Evolutionary conservation across 2,888 invertebrate genomes (phyloP).

Genomic region (Carterocephalus palaemon): DNA sequence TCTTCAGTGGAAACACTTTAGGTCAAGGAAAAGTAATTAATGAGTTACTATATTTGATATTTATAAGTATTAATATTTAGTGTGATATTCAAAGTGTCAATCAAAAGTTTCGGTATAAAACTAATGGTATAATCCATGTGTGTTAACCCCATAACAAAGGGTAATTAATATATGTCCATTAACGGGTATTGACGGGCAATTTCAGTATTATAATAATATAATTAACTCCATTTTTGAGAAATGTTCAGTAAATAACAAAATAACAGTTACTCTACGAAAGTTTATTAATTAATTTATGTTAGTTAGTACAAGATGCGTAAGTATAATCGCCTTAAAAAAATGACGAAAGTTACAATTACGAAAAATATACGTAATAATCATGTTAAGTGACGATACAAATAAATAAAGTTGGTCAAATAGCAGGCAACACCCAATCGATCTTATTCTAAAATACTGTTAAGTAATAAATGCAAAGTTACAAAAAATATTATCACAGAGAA

Average conservation of each 20-base stretch:
- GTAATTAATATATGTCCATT: slow-evolving; percentile 49
- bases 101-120: slow-evolving; percentile 54
- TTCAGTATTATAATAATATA: slow-evolving; percentile 29
- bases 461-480: slow-evolving; percentile 39
- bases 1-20: not conserved
- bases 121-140: slow-evolving; percentile 37
- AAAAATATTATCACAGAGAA: slow-evolving; percentile 61
- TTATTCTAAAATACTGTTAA: slow-evolving; percentile 52
- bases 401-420: slow-evolving; percentile 32
- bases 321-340: slow-evolving; percentile 1
- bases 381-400: not conserved
- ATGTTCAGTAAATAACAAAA: slow-evolving; percentile 56
- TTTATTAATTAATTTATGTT: slow-evolving; percentile 12
- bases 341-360: slow-evolving; percentile 6
- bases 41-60: slow-evolving; percentile 26
- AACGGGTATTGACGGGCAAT: slow-evolving; percentile 41
- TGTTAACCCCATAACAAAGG: slow-evolving; percentile 62
- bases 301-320: slow-evolving; percentile 3
- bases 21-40: slow-evolving; percentile 19
- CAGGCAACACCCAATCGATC: slow-evolving; percentile 48
- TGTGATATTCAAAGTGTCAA: slow-evolving; percentile 72
- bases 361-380: not conserved
- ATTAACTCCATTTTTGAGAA: slow-evolving; percentile 40
- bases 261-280: slow-evolving; percentile 34
- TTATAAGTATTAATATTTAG: slow-evolving; percentile 15